Conservation (phyloP, 2,113 vertebrate genomes). For the Charina bottae region DNA sequence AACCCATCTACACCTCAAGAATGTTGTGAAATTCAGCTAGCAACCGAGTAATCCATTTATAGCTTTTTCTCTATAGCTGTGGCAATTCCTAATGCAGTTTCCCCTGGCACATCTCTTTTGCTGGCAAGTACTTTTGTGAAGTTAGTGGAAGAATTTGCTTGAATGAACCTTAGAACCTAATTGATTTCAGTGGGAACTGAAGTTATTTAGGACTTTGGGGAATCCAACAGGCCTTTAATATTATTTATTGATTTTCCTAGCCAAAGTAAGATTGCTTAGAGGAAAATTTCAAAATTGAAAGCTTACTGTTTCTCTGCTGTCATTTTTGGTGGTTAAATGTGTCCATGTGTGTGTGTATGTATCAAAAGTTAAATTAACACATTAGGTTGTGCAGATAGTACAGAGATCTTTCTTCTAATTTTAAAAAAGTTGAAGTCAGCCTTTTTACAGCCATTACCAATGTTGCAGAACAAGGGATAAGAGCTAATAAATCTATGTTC, state of each 20-base stretch:
- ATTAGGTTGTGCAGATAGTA: slow-evolving; percentile 5
- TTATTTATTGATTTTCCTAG: slow-evolving; percentile 25
- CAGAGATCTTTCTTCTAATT: slow-evolving; percentile 18
- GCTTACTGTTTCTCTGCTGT: slow-evolving; percentile 23
- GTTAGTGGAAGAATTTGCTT: slow-evolving; percentile 15
- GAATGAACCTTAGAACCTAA: not conserved
- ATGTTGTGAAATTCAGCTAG: not conserved
- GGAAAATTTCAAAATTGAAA: not conserved
- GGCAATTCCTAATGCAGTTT: not conserved
- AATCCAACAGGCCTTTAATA: not conserved
- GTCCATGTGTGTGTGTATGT: not conserved
- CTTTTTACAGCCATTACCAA: slow-evolving; percentile 26
- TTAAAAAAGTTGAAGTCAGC: slow-evolving; percentile 38
- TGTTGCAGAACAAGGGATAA: not conserved
- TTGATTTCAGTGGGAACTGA: slow-evolving; percentile 1
- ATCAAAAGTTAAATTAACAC: slow-evolving; percentile 30
- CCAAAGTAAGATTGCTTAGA: slow-evolving; percentile 17
- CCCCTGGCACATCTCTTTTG: not conserved
- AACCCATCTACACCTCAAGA: not conserved
- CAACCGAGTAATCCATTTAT: not conserved
- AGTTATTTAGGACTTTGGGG: not conserved
- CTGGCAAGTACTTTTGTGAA: slow-evolving; percentile 2
- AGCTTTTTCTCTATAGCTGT: not conserved
- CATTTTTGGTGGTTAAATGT: slow-evolving; percentile 4
- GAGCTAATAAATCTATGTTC: slow-evolving; percentile 17